Evolutionary conservation across 2,888 invertebrate species (phyloP).

Genomic region (Sepioteuthis lessoniana): DNA sequence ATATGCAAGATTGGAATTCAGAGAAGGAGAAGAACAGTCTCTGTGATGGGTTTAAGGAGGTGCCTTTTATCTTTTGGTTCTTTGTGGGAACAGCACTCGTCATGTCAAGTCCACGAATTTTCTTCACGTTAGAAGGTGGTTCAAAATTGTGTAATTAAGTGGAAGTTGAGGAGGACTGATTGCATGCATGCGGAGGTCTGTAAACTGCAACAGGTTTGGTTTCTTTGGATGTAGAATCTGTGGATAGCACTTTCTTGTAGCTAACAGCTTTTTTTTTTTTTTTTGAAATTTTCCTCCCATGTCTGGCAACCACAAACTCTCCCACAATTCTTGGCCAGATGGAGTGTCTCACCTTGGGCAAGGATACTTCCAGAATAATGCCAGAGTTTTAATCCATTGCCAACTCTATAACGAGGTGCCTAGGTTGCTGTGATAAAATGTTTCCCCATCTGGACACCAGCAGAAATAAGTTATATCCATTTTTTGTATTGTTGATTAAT

Average conservation of each 20-base stretch:
- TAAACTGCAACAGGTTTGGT: slow-evolving; percentile 74
- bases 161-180: slow-evolving; percentile 78
- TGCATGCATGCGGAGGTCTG: slow-evolving; percentile 85
- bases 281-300: slow-evolving; percentile 81
- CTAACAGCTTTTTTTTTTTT: slow-evolving; percentile 62
- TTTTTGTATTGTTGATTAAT: slow-evolving; percentile 81
- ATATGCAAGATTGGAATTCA: too few species aligned
- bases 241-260: slow-evolving; percentile 58
- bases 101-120: slow-evolving; percentile 46
- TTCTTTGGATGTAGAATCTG: slow-evolving; percentile 50
- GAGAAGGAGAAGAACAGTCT: too few species aligned
- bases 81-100: background rate
- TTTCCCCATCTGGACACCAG: slow-evolving; percentile 95
- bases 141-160: slow-evolving; percentile 82
- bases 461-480: slow-evolving; percentile 79
- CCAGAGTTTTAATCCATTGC: slow-evolving; percentile 93
- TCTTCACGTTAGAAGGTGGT: slow-evolving; percentile 69
- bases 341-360: slow-evolving; percentile 84
- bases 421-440: slow-evolving; percentile 97
- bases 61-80: background rate
- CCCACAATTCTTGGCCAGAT: slow-evolving; percentile 83
- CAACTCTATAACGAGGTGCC: slow-evolving; percentile 88
- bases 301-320: slow-evolving; percentile 86
- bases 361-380: slow-evolving; percentile 89
- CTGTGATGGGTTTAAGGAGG: too few species aligned